A percentile compares a stretch with the other conserved stretches of the same genome.
phyloP scores from a whole-genome alignment of 2,113 vertebrate genomes.

The Calyptomena viridis region DNA sequence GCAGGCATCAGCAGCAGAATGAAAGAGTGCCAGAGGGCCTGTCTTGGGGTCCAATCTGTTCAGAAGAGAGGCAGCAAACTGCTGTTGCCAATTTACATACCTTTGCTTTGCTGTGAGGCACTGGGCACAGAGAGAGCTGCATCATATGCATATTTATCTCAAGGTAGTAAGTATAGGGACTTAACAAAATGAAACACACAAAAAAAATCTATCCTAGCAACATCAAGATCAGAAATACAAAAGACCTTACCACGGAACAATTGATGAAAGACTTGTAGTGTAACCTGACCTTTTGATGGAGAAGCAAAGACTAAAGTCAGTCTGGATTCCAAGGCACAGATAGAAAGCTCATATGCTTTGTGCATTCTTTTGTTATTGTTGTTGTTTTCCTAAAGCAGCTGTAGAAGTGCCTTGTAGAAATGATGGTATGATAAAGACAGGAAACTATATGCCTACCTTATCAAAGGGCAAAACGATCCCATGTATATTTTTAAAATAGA shows the following conservation, averaged over 20 bases:
- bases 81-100: not conserved
- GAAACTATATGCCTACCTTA: not conserved
- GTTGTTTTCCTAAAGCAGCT: not conserved
- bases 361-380: not conserved
- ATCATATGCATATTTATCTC: not conserved
- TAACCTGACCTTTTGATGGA: conserved; percentile 3
- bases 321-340: not conserved
- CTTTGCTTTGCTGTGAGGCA: not conserved
- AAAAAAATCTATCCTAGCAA: not conserved
- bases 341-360: not conserved
- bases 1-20: not conserved
- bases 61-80: not conserved
- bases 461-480: not conserved
- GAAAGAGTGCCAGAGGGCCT: not conserved
- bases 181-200: too few species aligned
- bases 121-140: not conserved
- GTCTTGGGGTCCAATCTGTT: not conserved
- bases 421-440: not conserved
- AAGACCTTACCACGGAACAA: not conserved
- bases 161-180: not conserved
- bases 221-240: conserved; percentile 12
- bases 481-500: not conserved
- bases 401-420: not conserved
- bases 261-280: not conserved
- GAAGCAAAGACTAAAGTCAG: not conserved